A percentile compares a stretch with the other conserved stretches of the same genome.
phyloP scores from a whole-genome alignment of 2,113 vertebrate genomes.

The Sturnira hondurensis region DNA sequence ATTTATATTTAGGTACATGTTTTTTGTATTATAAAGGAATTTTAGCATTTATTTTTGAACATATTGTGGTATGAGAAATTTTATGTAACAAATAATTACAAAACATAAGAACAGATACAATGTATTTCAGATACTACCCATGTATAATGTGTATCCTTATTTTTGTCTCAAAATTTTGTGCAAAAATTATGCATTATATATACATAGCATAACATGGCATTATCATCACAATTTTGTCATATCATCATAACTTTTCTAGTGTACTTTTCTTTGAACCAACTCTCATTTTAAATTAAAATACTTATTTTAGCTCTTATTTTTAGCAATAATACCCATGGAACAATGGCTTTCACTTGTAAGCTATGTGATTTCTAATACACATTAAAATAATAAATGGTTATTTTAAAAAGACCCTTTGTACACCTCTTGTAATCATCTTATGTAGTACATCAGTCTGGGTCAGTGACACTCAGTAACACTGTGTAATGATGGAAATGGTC shows the following conservation, averaged over 20 bases:
- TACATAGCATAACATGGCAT: too few relatives aligned
- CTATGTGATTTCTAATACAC: background rate
- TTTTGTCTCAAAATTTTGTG: too few relatives aligned
- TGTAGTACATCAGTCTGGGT: background rate
- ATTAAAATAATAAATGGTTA: background rate
- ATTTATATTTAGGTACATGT: too few relatives aligned
- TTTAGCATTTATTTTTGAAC: too few relatives aligned
- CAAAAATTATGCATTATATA: too few relatives aligned
- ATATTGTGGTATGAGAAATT: too few relatives aligned
- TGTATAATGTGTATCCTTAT: too few relatives aligned
- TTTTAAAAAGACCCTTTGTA: background rate
- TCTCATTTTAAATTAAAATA: background rate
- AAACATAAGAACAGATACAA: too few relatives aligned
- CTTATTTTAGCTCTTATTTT: background rate
- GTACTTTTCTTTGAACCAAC: constrained; percentile 4
- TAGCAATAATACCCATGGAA: background rate
- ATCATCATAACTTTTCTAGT: background rate
- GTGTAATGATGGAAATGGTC: background rate
- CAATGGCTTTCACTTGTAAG: background rate
- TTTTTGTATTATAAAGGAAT: too few relatives aligned
- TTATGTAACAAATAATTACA: too few relatives aligned
- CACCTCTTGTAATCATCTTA: background rate
- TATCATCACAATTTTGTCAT: background rate
- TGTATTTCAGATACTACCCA: too few relatives aligned
- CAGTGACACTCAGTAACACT: background rate